These are phyloP conservation scores for Megaustenia siamemsis DNA, from an alignment of 2,888 invertebrate genomes.

Conservation along the genomic window DNA sequence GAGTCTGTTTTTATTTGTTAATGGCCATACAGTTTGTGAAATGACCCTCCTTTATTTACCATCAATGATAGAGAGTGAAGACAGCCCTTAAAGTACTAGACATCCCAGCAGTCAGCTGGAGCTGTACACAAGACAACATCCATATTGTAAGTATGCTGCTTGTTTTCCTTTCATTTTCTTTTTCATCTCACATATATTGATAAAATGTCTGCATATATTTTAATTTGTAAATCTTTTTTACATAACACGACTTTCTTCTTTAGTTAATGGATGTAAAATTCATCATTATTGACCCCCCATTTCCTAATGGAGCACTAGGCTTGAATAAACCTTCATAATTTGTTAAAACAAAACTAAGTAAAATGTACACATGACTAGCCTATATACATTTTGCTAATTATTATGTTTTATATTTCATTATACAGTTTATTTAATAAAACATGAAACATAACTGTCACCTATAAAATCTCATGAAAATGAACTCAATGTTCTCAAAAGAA, in stretches of 20 bases:
- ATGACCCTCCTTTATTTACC: neutral
- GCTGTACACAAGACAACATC: conserved; percentile 26
- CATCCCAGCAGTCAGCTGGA: conserved; percentile 42
- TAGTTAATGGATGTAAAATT: too few species aligned
- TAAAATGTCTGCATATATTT: neutral
- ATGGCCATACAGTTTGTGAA: neutral
- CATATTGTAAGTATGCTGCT: conserved; percentile 24
- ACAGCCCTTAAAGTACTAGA: neutral
- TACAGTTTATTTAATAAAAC: too few species aligned
- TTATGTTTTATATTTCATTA: neutral
- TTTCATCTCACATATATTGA: neutral
- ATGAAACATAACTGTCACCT: too few species aligned
- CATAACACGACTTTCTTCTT: too few species aligned
- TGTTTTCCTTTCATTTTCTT: neutral
- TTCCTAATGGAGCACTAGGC: too few species aligned
- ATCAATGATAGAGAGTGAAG: conserved; percentile 37
- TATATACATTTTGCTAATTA: neutral
- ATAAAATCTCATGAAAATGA: too few species aligned
- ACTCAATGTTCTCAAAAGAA: neutral
- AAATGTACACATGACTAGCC: neutral
- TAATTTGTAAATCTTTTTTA: too few species aligned
- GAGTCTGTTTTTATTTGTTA: neutral
- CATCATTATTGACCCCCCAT: too few species aligned
- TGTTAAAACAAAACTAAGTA: neutral
- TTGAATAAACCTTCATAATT: neutral